Base-by-base conservation (phyloP, 2,113 vertebrate species). In the Dipodomys ordii region DNA sequence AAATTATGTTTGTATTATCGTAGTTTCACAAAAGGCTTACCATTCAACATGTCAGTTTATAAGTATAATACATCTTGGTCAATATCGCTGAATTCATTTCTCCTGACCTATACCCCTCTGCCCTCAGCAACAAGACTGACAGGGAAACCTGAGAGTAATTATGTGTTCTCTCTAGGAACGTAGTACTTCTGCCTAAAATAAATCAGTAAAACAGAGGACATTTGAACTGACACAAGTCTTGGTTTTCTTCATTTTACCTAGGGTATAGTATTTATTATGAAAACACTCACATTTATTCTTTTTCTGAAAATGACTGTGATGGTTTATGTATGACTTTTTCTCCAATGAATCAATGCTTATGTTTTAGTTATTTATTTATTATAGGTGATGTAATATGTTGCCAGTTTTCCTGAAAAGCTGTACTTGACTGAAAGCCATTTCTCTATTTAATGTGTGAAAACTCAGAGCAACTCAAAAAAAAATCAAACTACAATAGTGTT, bases 351-450 rank as follows among this genome's bases (percentile, higher is more conserved):
- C 20, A 20, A 25, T 23, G 30, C 73, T 85, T 9, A 32, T 30
- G 20, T 65, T 73, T 64, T 9, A 84, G 73, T 92, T 93, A 67
- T 44, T 92, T 93, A 67, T 44, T 22, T 87, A 64, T 77, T 85
- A 25, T 19, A 22, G n/a, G 64, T 60, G 39, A 67, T 60, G 3
- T 27, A 30, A 20, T 86, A 30, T 28, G 35, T 15, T 78, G n/a
- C 76, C 64, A 73, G 35, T 32, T 94, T 95, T 82, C 11, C 88
- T 92, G 65, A 82, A 85, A 87, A 82, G 57, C 46, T 74, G 0
- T 88, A 8, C 69, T 6, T 72, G 49, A 69, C 74, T 67, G 28
- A 46, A 60, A 77, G 62, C 49, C 44, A 23, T 64, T 83, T 83
- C 32, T 86, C 39, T 69, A 1, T 49, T 57, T 71, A 35, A 30